These are phyloP conservation scores for Cephalopterus ornatus DNA, from an alignment of 2,113 vertebrate species.

Conservation along the genomic window DNA sequence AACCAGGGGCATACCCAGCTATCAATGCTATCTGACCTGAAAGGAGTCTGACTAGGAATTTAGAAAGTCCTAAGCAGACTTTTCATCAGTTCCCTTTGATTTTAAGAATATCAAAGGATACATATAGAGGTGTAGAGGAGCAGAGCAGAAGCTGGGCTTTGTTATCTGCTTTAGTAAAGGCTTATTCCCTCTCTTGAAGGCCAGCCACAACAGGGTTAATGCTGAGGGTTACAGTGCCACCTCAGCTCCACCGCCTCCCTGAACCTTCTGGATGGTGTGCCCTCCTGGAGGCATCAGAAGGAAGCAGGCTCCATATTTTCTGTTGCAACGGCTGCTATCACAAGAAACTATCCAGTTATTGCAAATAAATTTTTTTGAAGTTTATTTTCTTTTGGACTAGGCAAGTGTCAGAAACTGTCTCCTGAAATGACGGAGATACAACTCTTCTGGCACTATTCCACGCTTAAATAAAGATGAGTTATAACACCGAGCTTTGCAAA, in stretches of 20 bases:
- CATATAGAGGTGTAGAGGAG: not conserved
- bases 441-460: not conserved
- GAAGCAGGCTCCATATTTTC: not conserved
- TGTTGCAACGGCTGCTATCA: not conserved
- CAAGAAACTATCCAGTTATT: not conserved
- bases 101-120: not conserved
- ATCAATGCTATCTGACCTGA: not conserved
- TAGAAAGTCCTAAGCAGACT: not conserved
- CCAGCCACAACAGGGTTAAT: not conserved
- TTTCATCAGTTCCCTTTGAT: not conserved
- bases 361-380: not conserved
- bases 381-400: not conserved
- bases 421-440: not conserved
- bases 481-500: not conserved
- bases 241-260: not conserved
- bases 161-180: not conserved
- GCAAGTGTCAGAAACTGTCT: not conserved
- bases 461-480: constrained; percentile 32
- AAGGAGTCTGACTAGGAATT: not conserved
- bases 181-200: not conserved
- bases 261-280: not conserved
- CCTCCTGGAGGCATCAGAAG: not conserved
- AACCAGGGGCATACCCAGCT: not conserved
- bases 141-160: not conserved
- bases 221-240: not conserved